Conservation (phyloP, 2,113 vertebrate species). For the Girardinichthys multiradiatus region DNA sequence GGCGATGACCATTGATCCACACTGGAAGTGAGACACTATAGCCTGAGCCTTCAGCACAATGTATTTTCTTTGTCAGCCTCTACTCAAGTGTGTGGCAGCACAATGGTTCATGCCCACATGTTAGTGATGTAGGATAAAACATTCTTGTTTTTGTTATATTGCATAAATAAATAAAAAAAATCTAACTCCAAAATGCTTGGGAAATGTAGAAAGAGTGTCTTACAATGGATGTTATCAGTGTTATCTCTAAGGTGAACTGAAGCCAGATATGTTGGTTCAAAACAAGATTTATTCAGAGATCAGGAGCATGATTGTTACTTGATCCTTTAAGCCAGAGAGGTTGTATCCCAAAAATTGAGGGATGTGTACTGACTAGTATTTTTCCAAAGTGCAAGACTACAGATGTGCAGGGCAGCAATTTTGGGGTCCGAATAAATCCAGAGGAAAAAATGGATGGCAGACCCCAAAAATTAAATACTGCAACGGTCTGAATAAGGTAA, state of each 20-base stretch:
- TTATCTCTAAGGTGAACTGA: neutral
- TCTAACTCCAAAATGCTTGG: neutral
- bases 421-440: too few relatives aligned
- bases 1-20: conserved; percentile 70
- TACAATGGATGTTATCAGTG: neutral
- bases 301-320: neutral
- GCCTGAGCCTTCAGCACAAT: conserved; percentile 47
- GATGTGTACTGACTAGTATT: neutral
- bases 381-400: neutral
- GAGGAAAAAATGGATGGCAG: neutral
- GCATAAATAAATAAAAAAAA: neutral
- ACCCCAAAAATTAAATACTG: neutral
- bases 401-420: neutral
- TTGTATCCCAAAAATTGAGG: neutral
- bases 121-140: neutral
- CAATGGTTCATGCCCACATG: neutral
- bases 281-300: neutral
- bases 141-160: neutral
- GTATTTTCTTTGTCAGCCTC: conserved; percentile 45
- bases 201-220: neutral
- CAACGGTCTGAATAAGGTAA: neutral
- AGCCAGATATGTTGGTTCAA: neutral
- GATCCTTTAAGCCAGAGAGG: neutral
- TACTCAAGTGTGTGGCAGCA: conserved; percentile 32
- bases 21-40: conserved; percentile 63